Evolutionary conservation across 2,888 invertebrate genomes (phyloP).

Genomic region (Mesochorus sp.): DNA sequence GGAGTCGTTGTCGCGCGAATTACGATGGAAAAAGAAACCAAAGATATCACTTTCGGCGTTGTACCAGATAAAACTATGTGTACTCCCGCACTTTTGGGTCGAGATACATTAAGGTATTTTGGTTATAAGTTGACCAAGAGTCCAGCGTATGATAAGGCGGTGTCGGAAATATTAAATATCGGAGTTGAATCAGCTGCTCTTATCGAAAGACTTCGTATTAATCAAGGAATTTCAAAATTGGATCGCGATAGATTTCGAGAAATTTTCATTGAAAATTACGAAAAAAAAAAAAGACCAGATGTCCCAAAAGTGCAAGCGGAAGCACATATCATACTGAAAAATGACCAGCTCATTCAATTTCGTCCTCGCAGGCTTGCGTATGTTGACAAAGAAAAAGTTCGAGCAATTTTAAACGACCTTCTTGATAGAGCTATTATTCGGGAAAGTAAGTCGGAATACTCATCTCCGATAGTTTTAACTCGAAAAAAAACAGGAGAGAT

Average conservation of each 20-base stretch:
- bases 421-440: slow-evolving; percentile 61
- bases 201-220: slow-evolving; percentile 20
- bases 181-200: neutral
- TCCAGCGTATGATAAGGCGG: slow-evolving; percentile 25
- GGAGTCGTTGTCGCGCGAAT: slow-evolving; percentile 21
- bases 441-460: slow-evolving; percentile 56
- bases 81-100: slow-evolving; percentile 26
- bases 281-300: slow-evolving; percentile 24
- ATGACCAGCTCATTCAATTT: slow-evolving; percentile 39
- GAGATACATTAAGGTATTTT: slow-evolving; percentile 37
- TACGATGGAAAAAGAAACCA: slow-evolving; percentile 31
- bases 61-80: slow-evolving; percentile 35
- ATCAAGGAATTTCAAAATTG: neutral
- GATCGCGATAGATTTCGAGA: slow-evolving; percentile 1
- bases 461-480: slow-evolving; percentile 56
- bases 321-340: slow-evolving; percentile 45
- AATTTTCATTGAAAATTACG: slow-evolving; percentile 34
- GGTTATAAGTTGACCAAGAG: slow-evolving; percentile 47
- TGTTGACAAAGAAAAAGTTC: slow-evolving; percentile 20
- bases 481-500: slow-evolving; percentile 55
- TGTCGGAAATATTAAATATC: slow-evolving; percentile 29
- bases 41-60: slow-evolving; percentile 11
- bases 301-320: slow-evolving; percentile 36
- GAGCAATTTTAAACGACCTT: slow-evolving; percentile 58
- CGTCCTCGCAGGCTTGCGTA: slow-evolving; percentile 33